Conservation (phyloP, 64 coral and sea anemone species). For the Astreopora myriophthalma region DNA sequence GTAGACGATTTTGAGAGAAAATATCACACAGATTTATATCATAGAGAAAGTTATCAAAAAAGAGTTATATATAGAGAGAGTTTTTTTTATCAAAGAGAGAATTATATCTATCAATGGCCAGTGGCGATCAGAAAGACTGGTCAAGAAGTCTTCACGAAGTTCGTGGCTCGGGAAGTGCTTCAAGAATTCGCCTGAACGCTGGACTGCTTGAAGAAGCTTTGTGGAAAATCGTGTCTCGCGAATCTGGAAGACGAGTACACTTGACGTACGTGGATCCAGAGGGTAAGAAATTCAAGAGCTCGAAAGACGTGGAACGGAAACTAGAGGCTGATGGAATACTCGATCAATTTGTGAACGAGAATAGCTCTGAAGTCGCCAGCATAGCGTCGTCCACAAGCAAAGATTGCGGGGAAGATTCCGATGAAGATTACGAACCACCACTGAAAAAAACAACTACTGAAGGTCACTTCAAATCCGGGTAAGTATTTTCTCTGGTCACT, state of each 20-base stretch:
- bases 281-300: neutral
- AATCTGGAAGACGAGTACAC: neutral
- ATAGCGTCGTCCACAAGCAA: neutral
- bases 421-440: neutral
- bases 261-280: neutral
- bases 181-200: neutral
- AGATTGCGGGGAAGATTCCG: neutral
- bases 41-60: neutral
- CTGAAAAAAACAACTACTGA: neutral
- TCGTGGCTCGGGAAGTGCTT: neutral
- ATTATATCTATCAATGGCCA: neutral
- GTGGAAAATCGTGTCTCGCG: neutral
- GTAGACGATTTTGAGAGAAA: neutral
- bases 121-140: neutral
- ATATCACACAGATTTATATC: neutral
- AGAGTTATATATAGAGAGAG: neutral
- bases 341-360: neutral
- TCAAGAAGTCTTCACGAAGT: neutral
- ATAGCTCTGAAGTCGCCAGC: neutral
- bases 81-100: neutral
- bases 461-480: neutral
- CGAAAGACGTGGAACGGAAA: neutral
- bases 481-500: no score
- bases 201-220: neutral
- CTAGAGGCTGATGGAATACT: neutral